Evolutionary conservation across 2,888 invertebrate species (phyloP).

Genomic region (Spisula solida): DNA sequence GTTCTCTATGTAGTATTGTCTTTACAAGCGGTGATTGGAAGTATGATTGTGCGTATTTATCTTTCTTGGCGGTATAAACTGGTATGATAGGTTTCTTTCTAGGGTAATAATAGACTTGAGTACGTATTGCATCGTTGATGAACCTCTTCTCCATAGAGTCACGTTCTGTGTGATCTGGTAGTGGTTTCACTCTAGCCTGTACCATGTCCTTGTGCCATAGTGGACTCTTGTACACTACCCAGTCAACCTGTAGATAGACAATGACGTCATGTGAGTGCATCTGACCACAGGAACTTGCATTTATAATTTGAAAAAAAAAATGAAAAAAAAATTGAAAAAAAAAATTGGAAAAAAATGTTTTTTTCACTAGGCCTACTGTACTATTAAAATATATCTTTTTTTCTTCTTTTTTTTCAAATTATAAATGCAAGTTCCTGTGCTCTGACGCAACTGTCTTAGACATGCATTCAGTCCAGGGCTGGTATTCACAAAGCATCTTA

Average conservation of each 20-base stretch:
- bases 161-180: conserved; percentile 64
- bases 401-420: too few species aligned
- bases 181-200: conserved; percentile 69
- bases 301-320: too few species aligned
- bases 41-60: conserved; percentile 81
- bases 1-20: conserved; percentile 68
- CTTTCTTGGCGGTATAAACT: conserved; percentile 80
- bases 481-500: too few species aligned
- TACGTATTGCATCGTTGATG: conserved; percentile 78
- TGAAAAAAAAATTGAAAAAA: too few species aligned
- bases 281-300: too few species aligned
- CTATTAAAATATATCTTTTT: too few species aligned
- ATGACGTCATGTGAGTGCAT: not conserved
- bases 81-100: conserved; percentile 83
- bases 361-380: too few species aligned
- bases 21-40: conserved; percentile 81
- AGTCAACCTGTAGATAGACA: conserved; percentile 67
- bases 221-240: conserved; percentile 81
- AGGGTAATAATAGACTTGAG: conserved; percentile 68
- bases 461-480: too few species aligned
- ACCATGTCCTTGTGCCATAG: conserved; percentile 79
- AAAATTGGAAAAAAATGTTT: too few species aligned
- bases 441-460: too few species aligned
- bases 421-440: too few species aligned
- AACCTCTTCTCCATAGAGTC: conserved; percentile 72